These are phyloP conservation scores for Chelmon rostratus DNA, from an alignment of 2,797 vertebrate species.

Conservation along the genomic window DNA sequence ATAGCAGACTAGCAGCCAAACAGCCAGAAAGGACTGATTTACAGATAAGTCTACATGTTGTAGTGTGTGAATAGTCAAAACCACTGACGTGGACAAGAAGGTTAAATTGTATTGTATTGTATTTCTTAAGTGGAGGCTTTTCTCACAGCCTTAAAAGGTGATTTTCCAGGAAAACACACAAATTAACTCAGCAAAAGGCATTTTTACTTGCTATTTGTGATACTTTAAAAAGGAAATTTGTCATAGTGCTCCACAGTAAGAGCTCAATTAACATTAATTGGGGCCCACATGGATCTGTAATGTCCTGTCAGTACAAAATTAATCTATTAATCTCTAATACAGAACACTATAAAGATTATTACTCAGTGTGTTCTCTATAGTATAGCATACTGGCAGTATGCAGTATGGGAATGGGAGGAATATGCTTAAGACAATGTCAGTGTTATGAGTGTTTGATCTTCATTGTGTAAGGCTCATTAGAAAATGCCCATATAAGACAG, in stretches of 20 bases:
- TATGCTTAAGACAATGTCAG: background rate
- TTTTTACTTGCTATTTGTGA: background rate
- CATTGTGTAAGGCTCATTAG: conserved; percentile 17
- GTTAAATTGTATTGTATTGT: background rate
- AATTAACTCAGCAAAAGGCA: background rate
- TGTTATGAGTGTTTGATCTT: conserved; percentile 11
- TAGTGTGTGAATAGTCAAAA: background rate
- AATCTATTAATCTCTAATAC: background rate
- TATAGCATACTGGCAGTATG: background rate
- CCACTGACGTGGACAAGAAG: background rate
- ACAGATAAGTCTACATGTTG: background rate
- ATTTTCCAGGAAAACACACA: background rate
- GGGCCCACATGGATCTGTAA: background rate
- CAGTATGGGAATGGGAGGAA: background rate
- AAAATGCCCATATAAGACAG: background rate
- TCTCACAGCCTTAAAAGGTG: background rate
- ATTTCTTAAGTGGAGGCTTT: background rate
- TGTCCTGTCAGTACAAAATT: conserved; percentile 9
- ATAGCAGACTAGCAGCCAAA: background rate
- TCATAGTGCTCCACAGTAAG: background rate
- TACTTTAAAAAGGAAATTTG: background rate
- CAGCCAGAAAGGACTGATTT: background rate
- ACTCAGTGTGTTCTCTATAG: conserved; percentile 2
- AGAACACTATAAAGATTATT: conserved; percentile 10
- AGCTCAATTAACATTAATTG: conserved; percentile 1